Evolutionary conservation across 2,888 invertebrate species (phyloP).

Genomic region (Lingula anatina): DNA sequence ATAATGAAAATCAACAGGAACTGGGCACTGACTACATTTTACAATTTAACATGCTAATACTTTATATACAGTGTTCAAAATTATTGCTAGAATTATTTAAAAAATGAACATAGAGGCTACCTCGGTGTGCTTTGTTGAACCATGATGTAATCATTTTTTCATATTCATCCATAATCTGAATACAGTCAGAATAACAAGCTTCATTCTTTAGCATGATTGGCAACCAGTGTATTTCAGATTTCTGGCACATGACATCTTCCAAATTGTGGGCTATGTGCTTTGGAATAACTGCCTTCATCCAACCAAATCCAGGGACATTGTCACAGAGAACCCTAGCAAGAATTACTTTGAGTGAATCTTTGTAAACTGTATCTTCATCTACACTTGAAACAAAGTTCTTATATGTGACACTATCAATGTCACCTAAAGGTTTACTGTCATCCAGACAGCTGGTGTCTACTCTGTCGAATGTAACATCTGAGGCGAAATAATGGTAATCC

Average conservation of each 20-base stretch:
- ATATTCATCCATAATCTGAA: conserved; percentile 4
- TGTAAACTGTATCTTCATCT: conserved; percentile 1
- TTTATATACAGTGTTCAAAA: no score
- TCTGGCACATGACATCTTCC: conserved; percentile 3
- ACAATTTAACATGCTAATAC: no score
- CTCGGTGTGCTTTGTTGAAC: conserved; percentile 8
- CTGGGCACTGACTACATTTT: no score
- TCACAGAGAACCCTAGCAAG: background rate
- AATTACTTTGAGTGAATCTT: background rate
- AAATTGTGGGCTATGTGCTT: conserved; percentile 5
- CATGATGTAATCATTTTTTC: conserved; percentile 4
- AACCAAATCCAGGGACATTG: background rate
- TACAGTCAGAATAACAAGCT: conserved; percentile 11
- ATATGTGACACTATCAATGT: background rate
- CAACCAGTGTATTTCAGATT: background rate
- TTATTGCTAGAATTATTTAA: no score
- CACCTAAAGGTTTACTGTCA: background rate
- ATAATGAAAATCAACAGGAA: no score
- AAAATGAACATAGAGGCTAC: no score
- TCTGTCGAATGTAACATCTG: conserved; percentile 5
- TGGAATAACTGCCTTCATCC: conserved; percentile 6
- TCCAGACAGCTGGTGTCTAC: background rate
- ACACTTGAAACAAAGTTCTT: conserved; percentile 1
- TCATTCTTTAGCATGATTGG: conserved; percentile 11
- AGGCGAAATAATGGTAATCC: conserved; percentile 11